Conservation (phyloP, 2,888 invertebrate genomes). For the Lithophane socia region DNA sequence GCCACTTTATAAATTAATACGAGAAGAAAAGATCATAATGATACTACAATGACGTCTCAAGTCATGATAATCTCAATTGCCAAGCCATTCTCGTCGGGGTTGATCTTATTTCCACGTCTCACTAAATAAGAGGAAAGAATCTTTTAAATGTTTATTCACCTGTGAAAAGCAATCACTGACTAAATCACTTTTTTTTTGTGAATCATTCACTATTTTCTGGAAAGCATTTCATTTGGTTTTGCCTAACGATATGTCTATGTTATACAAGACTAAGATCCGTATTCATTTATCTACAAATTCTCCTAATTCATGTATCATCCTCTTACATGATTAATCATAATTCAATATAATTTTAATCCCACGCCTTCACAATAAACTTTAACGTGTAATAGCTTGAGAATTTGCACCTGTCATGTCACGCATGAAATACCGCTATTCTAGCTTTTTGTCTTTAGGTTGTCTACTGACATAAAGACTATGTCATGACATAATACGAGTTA, state of each 20-base stretch:
- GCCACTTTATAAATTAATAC: background rate
- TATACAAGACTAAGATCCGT: conserved; percentile 3
- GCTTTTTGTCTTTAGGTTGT: conserved; percentile 16
- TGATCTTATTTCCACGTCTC: background rate
- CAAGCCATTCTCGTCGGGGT: background rate
- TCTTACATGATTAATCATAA: conserved; percentile 49
- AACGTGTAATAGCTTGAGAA: conserved; percentile 46
- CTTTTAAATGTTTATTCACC: conserved; percentile 14
- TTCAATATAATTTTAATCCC: conserved; percentile 58
- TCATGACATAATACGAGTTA: background rate
- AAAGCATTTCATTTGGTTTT: conserved; percentile 31
- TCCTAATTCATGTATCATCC: conserved; percentile 49
- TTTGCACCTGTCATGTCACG: conserved; percentile 51
- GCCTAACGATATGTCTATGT: background rate
- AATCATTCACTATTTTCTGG: conserved; percentile 28
- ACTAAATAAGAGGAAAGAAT: background rate
- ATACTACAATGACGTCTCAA: background rate
- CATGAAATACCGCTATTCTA: conserved; percentile 29
- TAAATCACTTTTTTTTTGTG: conserved; percentile 18
- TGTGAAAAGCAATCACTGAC: conserved; percentile 6
- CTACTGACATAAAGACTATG: conserved; percentile 5
- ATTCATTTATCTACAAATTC: conserved; percentile 27
- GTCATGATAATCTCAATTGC: background rate
- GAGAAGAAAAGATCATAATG: background rate
- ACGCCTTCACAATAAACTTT: conserved; percentile 51